These are phyloP conservation scores for Salminus brasiliensis DNA, from an alignment of 2,113 vertebrate species.

Conservation along the genomic window DNA sequence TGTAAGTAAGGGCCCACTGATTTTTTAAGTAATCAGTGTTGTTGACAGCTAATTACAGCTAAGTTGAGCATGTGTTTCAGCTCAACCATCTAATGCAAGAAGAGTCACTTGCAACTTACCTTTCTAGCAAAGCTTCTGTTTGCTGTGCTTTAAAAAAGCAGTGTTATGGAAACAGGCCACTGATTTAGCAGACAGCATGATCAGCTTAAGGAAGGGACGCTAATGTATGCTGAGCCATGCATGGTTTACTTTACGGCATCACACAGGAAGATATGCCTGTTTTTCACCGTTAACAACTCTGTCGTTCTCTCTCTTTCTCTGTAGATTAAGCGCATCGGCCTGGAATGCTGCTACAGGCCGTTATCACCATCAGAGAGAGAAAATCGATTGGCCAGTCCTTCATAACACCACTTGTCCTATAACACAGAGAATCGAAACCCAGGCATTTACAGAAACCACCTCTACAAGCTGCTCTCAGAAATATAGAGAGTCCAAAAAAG, in stretches of 20 bases:
- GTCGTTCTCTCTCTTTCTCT: slow-evolving; percentile 8
- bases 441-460: neutral
- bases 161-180: neutral
- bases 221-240: neutral
- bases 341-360: neutral
- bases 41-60: neutral
- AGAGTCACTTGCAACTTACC: neutral
- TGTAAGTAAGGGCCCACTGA: too few relatives aligned
- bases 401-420: slow-evolving; percentile 28
- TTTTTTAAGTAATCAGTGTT: neutral
- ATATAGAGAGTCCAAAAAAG: neutral
- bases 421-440: slow-evolving; percentile 27
- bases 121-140: neutral
- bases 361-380: slow-evolving; percentile 13
- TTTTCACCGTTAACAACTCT: neutral
- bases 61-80: too few relatives aligned
- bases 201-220: neutral
- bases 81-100: too few relatives aligned
- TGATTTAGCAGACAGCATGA: neutral
- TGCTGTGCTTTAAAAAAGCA: too few relatives aligned
- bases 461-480: neutral
- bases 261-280: neutral
- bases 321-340: neutral
- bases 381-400: slow-evolving; percentile 42
- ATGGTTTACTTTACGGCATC: neutral